Percentiles rank a stretch among this genome's conserved stretches.
phyloP scores from a whole-genome alignment of 2,797 vertebrate genomes.

The Dipus sagitta region DNA sequence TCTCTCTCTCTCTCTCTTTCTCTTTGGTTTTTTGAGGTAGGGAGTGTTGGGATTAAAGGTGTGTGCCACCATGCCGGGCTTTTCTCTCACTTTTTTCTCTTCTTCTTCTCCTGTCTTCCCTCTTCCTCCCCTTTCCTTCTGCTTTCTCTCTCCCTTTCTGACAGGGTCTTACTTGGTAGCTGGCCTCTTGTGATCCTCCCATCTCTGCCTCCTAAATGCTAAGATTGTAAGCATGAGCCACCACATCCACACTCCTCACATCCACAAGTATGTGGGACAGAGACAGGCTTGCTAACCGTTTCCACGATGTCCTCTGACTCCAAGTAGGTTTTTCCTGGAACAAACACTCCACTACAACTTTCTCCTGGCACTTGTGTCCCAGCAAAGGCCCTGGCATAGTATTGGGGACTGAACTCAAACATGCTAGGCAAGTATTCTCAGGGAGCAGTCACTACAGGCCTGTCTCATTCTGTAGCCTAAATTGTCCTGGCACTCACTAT shows the following conservation, averaged over 20 bases:
- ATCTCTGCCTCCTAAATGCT: background rate
- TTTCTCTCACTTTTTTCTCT: too few species aligned
- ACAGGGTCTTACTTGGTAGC: too few species aligned
- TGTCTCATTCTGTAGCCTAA: background rate
- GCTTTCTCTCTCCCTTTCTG: too few species aligned
- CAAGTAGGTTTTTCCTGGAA: background rate
- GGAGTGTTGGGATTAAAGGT: background rate
- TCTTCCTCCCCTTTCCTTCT: too few species aligned
- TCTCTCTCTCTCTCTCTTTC: too few species aligned
- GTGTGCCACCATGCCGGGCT: too few species aligned
- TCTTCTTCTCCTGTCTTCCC: too few species aligned
- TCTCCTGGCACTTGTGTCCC: background rate
- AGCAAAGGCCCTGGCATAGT: too few species aligned
- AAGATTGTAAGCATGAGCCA: background rate
- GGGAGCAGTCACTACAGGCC: background rate
- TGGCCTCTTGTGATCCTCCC: background rate
- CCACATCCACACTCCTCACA: background rate
- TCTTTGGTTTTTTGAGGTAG: background rate
- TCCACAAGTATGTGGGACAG: too few species aligned
- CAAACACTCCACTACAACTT: background rate
- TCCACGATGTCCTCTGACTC: background rate
- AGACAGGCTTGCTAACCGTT: background rate
- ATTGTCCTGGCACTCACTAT: too few species aligned
- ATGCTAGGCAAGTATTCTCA: background rate
- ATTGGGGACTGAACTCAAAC: background rate